Conservation (phyloP, 2,113 vertebrate species). For the Cygnus buccinator region DNA sequence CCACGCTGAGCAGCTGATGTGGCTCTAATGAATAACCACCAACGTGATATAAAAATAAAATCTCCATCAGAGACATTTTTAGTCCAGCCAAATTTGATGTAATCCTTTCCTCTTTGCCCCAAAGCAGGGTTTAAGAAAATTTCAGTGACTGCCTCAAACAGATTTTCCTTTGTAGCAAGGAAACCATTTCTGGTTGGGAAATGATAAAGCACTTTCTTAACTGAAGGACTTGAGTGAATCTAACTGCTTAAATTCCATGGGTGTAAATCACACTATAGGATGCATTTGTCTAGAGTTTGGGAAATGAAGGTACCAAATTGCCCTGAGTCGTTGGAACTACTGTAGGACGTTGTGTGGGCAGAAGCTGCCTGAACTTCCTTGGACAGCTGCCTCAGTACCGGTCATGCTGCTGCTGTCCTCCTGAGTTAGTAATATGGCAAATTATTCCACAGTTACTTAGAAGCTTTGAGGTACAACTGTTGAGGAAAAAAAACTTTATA, state of each 20-base stretch:
- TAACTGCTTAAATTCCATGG: background rate
- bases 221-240: background rate
- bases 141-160: background rate
- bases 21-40: slow-evolving; percentile 48
- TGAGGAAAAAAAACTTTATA: background rate
- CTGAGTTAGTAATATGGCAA: background rate
- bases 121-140: background rate
- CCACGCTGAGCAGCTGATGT: slow-evolving; percentile 58
- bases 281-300: background rate
- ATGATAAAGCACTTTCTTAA: background rate
- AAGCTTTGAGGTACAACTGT: background rate
- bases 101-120: slow-evolving; percentile 11
- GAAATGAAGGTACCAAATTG: background rate
- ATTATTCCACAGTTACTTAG: background rate
- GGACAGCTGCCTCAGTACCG: background rate
- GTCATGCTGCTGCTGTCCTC: background rate
- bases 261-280: background rate
- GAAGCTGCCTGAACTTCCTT: background rate
- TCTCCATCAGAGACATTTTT: slow-evolving; percentile 32
- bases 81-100: slow-evolving; percentile 7
- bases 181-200: background rate
- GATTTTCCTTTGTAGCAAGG: background rate
- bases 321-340: background rate
- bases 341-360: slow-evolving; percentile 18
- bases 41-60: slow-evolving; percentile 60